Evolutionary conservation across 2,113 vertebrate species (phyloP).

Genomic region (Edolisoma coerulescens): DNA sequence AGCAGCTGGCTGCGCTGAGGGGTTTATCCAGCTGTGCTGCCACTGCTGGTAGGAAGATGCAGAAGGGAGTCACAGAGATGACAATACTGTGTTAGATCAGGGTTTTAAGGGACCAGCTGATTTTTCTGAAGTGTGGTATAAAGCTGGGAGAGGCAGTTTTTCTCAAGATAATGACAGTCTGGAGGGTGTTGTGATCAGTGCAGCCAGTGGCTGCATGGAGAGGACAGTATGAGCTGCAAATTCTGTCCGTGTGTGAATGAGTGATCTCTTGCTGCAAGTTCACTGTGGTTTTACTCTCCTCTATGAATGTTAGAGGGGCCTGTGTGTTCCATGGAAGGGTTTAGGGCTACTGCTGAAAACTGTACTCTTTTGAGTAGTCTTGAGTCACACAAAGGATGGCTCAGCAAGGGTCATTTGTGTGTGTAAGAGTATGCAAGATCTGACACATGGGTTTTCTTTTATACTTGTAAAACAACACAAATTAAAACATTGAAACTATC

Average conservation of each 20-base stretch:
- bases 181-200: neutral
- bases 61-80: neutral
- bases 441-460: neutral
- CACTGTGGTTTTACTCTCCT: neutral
- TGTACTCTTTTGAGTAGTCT: neutral
- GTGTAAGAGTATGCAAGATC: neutral
- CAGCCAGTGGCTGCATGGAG: neutral
- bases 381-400: neutral
- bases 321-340: neutral
- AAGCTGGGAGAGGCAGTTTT: neutral
- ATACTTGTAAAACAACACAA: conserved; percentile 1
- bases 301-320: neutral
- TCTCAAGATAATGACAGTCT: neutral
- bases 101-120: neutral
- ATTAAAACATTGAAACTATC: conserved; percentile 27
- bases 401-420: neutral
- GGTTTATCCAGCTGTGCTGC: neutral
- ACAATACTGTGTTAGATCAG: neutral
- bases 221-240: neutral
- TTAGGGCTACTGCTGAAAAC: neutral
- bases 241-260: neutral
- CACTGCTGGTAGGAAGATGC: neutral
- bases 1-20: neutral
- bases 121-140: neutral
- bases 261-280: neutral